Conservation (phyloP, 1,140 invertebrate species). For the Bombus vancouverensis region DNA sequence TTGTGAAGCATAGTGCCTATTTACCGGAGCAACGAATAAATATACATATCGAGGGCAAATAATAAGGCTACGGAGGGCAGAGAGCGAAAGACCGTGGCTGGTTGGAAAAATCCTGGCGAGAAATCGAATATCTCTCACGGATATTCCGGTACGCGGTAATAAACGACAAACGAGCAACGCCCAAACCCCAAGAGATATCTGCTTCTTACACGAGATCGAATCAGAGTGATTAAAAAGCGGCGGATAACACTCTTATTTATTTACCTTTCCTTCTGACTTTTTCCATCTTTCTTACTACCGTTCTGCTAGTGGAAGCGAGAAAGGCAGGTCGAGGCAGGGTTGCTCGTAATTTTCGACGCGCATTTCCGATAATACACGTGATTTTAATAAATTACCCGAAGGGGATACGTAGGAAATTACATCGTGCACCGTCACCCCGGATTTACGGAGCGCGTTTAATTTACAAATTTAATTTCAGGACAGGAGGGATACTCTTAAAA, state of each 20-base stretch:
- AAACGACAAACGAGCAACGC: conserved; percentile 3
- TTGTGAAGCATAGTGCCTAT: background rate
- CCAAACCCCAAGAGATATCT: background rate
- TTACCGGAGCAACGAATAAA: background rate
- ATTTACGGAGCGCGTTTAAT: conserved; percentile 35
- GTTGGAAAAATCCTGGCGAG: background rate
- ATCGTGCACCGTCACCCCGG: background rate
- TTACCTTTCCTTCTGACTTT: background rate
- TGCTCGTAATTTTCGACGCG: background rate
- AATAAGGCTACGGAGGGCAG: background rate
- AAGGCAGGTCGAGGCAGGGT: no score
- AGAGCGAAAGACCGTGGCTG: background rate
- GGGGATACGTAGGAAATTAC: conserved; percentile 21
- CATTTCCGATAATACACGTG: conserved; percentile 11
- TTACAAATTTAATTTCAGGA: conserved; percentile 43
- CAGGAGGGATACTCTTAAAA: background rate
- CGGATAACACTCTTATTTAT: background rate
- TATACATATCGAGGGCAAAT: background rate
- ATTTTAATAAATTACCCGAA: conserved; percentile 48
- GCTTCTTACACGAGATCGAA: conserved; percentile 3
- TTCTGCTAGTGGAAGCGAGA: background rate
- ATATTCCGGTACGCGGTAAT: background rate
- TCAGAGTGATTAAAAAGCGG: conserved; percentile 28
- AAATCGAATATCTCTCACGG: background rate
- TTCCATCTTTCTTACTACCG: no score